A percentile compares a stretch with the other conserved stretches of the same genome.
phyloP scores from a whole-genome alignment of 1,140 invertebrate species.

The Samia ricini region DNA sequence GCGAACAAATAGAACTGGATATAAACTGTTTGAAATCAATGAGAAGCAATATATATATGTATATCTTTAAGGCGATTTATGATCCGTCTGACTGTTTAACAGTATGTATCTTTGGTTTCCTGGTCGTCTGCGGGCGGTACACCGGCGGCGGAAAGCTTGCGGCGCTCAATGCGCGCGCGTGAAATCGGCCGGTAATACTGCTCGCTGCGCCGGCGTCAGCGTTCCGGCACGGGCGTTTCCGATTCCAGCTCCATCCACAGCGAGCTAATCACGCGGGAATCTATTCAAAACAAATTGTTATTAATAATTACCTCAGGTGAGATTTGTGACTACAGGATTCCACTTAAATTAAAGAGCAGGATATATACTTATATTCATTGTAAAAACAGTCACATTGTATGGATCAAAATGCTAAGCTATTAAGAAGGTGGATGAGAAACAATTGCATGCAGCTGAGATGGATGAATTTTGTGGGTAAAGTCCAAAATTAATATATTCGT shows the following conservation, averaged over 20 bases:
- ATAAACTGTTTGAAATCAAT: background rate
- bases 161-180: conserved; percentile 59
- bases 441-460: too few species aligned
- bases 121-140: conserved; percentile 56
- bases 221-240: conserved; percentile 50
- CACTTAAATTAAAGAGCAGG: too few species aligned
- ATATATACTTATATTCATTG: too few species aligned
- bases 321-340: too few species aligned
- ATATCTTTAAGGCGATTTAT: conserved; percentile 3
- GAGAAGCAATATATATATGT: too few species aligned
- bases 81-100: conserved; percentile 26
- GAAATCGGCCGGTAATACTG: conserved; percentile 70
- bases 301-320: background rate
- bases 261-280: conserved; percentile 59
- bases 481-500: too few species aligned
- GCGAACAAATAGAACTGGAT: background rate
- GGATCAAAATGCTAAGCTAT: too few species aligned
- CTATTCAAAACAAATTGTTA: conserved; percentile 25
- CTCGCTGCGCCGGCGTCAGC: conserved; percentile 72
- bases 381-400: too few species aligned
- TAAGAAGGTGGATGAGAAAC: too few species aligned
- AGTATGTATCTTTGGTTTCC: conserved; percentile 39
- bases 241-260: conserved; percentile 70
- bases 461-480: too few species aligned
- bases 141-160: conserved; percentile 68